Conservation (phyloP, 2,797 vertebrate species). For the Tokudaia muenninki region DNA sequence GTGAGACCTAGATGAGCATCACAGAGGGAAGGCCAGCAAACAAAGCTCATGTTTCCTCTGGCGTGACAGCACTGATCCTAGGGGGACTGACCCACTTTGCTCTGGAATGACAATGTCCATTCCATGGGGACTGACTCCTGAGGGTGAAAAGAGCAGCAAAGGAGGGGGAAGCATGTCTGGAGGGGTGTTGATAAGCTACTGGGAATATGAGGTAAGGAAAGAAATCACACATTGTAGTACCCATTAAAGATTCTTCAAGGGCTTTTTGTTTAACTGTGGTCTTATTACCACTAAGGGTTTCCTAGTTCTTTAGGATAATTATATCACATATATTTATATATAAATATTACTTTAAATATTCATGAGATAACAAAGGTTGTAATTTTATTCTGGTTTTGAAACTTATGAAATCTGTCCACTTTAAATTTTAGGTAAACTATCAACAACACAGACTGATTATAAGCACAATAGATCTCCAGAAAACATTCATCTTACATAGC, state of each 20-base stretch:
- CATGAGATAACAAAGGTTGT: background rate
- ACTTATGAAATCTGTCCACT: background rate
- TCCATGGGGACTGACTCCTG: too few species aligned
- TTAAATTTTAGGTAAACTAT: background rate
- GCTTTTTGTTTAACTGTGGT: background rate
- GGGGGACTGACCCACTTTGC: background rate
- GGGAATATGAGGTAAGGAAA: background rate
- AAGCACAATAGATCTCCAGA: background rate
- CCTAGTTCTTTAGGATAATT: background rate
- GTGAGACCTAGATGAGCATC: background rate
- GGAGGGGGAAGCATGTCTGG: background rate
- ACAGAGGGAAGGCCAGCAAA: background rate
- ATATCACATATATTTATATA: background rate
- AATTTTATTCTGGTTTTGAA: background rate
- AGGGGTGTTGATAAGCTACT: too few species aligned
- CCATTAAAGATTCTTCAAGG: background rate
- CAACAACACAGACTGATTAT: too few species aligned
- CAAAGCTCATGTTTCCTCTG: background rate
- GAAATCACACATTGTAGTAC: background rate
- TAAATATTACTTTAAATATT: background rate
- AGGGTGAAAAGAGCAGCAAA: background rate
- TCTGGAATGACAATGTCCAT: background rate
- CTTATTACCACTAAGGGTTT: background rate
- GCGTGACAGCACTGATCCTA: too few species aligned
- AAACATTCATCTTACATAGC: background rate